Evolutionary conservation across 1,140 invertebrate species (phyloP), one percentile per base, ranked within the genome.

Genomic region (Helicoverpa zea): DNA sequence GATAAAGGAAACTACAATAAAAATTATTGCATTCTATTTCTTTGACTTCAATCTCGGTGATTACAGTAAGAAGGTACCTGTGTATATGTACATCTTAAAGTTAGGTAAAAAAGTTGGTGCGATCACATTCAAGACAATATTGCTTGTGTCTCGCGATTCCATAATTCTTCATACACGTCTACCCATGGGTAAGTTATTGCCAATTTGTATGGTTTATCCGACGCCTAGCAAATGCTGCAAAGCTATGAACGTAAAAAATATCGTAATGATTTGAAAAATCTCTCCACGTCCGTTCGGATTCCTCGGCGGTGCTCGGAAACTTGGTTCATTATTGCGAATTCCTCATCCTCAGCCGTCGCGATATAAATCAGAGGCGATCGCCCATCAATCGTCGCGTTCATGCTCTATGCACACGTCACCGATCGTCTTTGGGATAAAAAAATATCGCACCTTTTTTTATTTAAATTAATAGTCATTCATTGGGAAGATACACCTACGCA

Each of bases 391-490:
- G 73, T 63, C 58, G 47, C 47, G 56, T 35, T 49, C 43, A 76
- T 47, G 73, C 54, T 59, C 18, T 47, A 16, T 76, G 56, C 12
- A 14, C 58, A 59, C 73, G 56, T 76, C 73, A 63, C 58, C 58
- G 14, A 14, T 9, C 14, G n/a, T 49, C 56, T 49, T 14, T n/a
- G 14, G 43, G 29, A 51, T 76, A 63, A 35, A 52, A 23, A 23
- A 54, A 54, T 14, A 70, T 54, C 13, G 29, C 30, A 43, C 12
- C n/a, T 64, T 43, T 64, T 30, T 64, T 14, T 64, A 43, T 16
- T 29, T 1, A 4, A 64, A 29, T 59, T 59, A 58, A 58, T 58
- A 23, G 18, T n/a, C 35, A 35, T 3, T 35, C 35, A 35, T 35
- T 3, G 7, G 35, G 35, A 35, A 35, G 35, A 35, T 35, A 35